Evolutionary conservation across 2,888 invertebrate species (phyloP).

Genomic region (Dascillus cervinus): DNA sequence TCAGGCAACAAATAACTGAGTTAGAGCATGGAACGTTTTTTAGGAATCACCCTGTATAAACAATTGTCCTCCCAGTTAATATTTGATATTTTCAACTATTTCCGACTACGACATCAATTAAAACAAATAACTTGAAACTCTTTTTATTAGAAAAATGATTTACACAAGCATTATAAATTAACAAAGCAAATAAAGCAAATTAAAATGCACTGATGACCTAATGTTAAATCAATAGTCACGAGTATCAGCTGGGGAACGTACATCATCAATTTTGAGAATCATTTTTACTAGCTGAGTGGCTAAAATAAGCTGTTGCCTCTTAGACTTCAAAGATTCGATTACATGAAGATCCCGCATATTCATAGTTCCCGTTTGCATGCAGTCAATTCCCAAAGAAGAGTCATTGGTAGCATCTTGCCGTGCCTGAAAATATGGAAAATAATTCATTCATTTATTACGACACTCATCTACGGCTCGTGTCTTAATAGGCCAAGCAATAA

Average conservation of each 20-base stretch:
- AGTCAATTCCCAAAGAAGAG: conserved; percentile 88
- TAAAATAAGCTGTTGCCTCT: conserved; percentile 93
- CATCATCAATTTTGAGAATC: conserved; percentile 99
- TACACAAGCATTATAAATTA: no score
- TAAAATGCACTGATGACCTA: neutral
- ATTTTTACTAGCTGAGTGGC: conserved; percentile 98
- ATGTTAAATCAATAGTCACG: conserved; percentile 1
- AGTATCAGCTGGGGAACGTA: conserved; percentile 49
- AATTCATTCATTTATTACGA: no score
- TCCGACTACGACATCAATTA: no score
- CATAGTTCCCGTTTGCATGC: conserved; percentile 70
- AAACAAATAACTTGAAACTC: no score
- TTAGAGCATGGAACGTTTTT: no score
- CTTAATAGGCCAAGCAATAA: no score
- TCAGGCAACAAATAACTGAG: no score
- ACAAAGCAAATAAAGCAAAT: neutral
- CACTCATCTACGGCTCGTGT: no score
- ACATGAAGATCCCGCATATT: conserved; percentile 96
- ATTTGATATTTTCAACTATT: no score
- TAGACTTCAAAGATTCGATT: conserved; percentile 92
- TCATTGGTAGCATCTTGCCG: conserved; percentile 80
- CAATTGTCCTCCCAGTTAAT: no score
- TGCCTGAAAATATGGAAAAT: conserved; percentile 44
- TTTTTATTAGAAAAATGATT: no score
- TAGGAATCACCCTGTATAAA: no score